Conservation (phyloP, 2,888 invertebrate species). For the Dryadula phaetusa region DNA sequence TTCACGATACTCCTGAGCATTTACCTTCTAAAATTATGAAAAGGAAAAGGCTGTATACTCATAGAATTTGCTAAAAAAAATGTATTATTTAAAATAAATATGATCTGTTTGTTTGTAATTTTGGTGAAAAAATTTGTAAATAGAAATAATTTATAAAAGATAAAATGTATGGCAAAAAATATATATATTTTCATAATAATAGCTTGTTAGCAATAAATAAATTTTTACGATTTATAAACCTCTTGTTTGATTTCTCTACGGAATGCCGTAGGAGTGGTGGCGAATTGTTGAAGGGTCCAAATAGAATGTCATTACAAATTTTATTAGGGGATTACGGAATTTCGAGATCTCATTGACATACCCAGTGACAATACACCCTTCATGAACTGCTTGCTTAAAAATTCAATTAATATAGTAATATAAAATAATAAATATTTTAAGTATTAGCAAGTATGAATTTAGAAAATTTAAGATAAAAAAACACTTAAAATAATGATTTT, state of each 20-base stretch:
- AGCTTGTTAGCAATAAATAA: constrained; percentile 67
- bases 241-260: constrained; percentile 47
- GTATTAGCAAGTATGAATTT: too few relatives aligned
- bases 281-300: constrained; percentile 44
- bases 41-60: neutral
- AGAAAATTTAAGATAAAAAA: too few relatives aligned
- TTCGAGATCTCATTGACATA: constrained; percentile 52
- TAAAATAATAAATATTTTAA: neutral
- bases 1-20: constrained; percentile 61
- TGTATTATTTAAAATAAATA: neutral
- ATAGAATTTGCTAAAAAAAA: neutral
- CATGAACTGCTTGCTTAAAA: neutral
- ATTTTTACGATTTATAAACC: constrained; percentile 61
- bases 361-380: constrained; percentile 40
- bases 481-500: too few relatives aligned
- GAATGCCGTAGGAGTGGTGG: constrained; percentile 42
- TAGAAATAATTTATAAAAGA: constrained; percentile 66
- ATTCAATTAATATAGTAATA: neutral
- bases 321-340: constrained; percentile 58
- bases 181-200: constrained; percentile 72
- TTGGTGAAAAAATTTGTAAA: constrained; percentile 57
- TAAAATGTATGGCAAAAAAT: constrained; percentile 45
- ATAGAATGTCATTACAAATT: constrained; percentile 50
- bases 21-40: neutral
- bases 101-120: constrained; percentile 45